phyloP scores from a whole-genome alignment of 2,888 invertebrate species.

The Nomada ruficornis region DNA sequence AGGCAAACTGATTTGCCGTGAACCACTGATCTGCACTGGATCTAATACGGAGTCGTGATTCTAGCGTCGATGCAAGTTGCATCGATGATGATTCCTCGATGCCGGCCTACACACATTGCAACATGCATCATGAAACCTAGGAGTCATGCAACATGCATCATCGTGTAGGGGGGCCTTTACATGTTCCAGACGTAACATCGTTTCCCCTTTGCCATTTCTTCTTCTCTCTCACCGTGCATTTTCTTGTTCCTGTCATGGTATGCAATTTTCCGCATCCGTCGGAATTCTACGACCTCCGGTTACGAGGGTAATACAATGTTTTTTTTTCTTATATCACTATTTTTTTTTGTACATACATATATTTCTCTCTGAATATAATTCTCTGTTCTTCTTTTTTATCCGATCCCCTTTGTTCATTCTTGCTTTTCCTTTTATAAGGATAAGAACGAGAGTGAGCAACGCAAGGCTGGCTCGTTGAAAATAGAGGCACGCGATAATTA shows the following conservation, averaged over 20 bases:
- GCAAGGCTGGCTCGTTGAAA: slow-evolving; percentile 34
- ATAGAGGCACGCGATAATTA: slow-evolving; percentile 50
- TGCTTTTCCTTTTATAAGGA: background rate
- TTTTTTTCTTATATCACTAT: background rate
- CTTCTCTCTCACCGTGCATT: slow-evolving; percentile 1
- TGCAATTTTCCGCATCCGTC: slow-evolving; percentile 60
- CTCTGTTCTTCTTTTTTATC: background rate
- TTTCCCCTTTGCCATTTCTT: slow-evolving; percentile 24
- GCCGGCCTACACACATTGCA: no score
- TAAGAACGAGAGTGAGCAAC: background rate
- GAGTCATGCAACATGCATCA: no score
- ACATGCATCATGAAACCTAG: no score
- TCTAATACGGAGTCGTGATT: no score
- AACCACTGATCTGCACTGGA: no score
- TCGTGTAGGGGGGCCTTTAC: no score
- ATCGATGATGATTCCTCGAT: no score
- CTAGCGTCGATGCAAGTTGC: no score
- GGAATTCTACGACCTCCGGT: slow-evolving; percentile 55
- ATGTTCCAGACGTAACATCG: slow-evolving; percentile 59
- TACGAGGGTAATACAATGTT: slow-evolving; percentile 49
- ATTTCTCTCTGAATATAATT: background rate
- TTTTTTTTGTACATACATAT: background rate
- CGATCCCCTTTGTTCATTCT: background rate
- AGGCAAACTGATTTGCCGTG: no score
- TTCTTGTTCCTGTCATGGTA: slow-evolving; percentile 36